Evolutionary conservation across 2,113 vertebrate species (phyloP), one percentile per base, ranked within the genome.

Genomic region (Merops nubicus): DNA sequence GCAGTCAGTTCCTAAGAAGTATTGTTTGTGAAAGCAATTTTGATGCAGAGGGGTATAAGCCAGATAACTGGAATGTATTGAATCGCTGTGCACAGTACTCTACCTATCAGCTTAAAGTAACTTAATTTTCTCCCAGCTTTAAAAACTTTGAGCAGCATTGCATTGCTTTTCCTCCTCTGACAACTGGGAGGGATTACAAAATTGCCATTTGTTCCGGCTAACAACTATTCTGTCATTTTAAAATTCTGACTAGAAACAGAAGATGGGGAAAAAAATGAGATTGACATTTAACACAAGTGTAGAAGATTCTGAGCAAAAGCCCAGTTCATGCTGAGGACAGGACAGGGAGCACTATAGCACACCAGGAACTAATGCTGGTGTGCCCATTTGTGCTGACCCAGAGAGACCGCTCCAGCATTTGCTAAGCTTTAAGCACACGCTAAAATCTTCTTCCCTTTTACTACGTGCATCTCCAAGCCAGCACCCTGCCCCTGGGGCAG

Each of bases 331-430:
- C 29, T 64, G 33, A 36, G 62, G 45, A n/a, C 8, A 19, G 53
- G 51, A 12, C 16, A 11, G 56, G 42, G 34, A 57, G 5, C 11
- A 10, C 2, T 6, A 22, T 0, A 43, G 19, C 0, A n/a, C 33
- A 63, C 13, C 12, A 51, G 18, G 15, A 48, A 15, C 19, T 54
- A 15, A 12, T 3, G 43, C n/a, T 15, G 18, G 15, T 31, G n/a
- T n/a, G 43, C 21, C 54, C 28, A 1, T 53, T 74, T 53, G 40
- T 31, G 11, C 28, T 64, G 38, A 31, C 19, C 54, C 31, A 79
- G 50, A 25, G 9, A 48, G 62, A 43, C 51, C 45, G 33, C 28
- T 40, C 1, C 1, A 9, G 48, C 8, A 6, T 23, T 59, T 34
- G n/a, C 33, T 38, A 38, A 75, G 36, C 20, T 69, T 74, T n/a